These are phyloP conservation scores for Clitarchus hookeri DNA, from an alignment of 2,888 invertebrate genomes.

Conservation along the genomic window DNA sequence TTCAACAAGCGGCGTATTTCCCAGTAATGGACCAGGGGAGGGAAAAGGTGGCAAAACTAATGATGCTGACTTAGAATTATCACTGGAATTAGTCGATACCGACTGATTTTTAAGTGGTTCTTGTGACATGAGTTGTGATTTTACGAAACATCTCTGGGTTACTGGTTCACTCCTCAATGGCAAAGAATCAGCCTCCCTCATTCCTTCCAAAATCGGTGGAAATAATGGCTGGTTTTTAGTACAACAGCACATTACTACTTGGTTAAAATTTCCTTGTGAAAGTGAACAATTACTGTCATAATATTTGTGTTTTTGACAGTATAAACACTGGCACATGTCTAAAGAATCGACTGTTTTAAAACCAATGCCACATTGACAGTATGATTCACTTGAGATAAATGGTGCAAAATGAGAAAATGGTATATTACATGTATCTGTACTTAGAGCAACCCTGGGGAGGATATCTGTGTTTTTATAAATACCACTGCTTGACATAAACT, in stretches of 20 bases:
- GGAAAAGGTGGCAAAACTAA: constrained; percentile 61
- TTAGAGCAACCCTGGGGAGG: too few species aligned
- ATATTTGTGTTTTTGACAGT: background rate
- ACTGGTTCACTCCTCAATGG: background rate
- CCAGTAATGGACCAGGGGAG: constrained; percentile 81
- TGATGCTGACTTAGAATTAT: constrained; percentile 11
- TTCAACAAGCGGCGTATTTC: constrained; percentile 80
- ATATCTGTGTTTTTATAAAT: too few species aligned
- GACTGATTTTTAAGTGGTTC: background rate
- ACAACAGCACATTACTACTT: background rate
- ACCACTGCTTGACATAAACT: background rate
- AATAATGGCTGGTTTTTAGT: background rate
- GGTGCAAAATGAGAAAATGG: background rate
- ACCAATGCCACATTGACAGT: background rate
- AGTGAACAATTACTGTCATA: background rate
- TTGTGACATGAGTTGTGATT: background rate
- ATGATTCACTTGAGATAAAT: background rate
- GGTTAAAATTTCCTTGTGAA: background rate
- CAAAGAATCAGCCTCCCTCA: background rate
- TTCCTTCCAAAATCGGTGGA: background rate
- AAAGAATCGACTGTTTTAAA: background rate
- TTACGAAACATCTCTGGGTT: background rate
- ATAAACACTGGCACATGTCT: background rate
- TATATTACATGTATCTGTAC: background rate
- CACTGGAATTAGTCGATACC: constrained; percentile 17